phyloP scores from a whole-genome alignment of 35 echinoderm and acorn worm species.

The Chiridota heheva region DNA sequence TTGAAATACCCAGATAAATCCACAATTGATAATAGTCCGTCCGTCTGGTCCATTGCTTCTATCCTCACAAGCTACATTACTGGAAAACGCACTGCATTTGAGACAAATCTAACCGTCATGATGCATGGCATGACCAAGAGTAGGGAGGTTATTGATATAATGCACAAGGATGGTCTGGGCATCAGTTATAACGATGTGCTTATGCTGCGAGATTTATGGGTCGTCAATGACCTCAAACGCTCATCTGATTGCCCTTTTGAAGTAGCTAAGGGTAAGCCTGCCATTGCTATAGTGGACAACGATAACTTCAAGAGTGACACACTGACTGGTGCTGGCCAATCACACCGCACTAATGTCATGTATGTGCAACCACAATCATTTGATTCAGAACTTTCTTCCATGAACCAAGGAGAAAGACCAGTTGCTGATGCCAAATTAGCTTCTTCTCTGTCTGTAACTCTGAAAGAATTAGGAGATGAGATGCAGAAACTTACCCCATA shows the following conservation, averaged over 20 bases:
- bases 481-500: too few species aligned
- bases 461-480: too few species aligned
- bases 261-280: too few species aligned
- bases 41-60: constrained; percentile 32
- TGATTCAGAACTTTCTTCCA: too few species aligned
- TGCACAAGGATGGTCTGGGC: too few species aligned
- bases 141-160: constrained; percentile 56
- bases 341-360: too few species aligned
- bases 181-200: constrained; percentile 57
- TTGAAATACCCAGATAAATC: constrained; percentile 34
- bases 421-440: too few species aligned
- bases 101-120: constrained; percentile 36
- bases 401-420: too few species aligned
- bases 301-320: constrained; percentile 16
- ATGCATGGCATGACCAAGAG: constrained; percentile 43
- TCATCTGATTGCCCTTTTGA: neutral
- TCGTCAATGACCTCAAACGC: neutral
- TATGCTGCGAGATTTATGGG: constrained; percentile 26
- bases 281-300: too few species aligned
- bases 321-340: constrained; percentile 29
- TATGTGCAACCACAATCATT: neutral
- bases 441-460: constrained; percentile 25
- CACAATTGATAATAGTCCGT: constrained; percentile 25
- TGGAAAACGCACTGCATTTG: constrained; percentile 34
- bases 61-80: constrained; percentile 68